Base-by-base conservation (phyloP, 2,888 invertebrate species). In the Uropetala carovei region DNA sequence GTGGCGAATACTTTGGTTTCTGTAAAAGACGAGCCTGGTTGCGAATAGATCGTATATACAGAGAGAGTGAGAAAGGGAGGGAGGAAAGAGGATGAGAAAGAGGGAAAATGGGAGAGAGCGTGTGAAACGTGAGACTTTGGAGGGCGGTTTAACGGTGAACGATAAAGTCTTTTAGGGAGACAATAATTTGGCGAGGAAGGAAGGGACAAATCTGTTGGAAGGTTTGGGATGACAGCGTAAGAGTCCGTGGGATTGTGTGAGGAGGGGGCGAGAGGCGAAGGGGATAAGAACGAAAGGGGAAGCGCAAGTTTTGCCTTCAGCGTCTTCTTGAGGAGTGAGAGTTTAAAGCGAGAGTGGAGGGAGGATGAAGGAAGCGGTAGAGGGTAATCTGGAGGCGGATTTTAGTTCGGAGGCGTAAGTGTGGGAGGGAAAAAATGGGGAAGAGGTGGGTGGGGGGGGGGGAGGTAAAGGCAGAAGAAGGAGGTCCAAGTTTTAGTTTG, bases 161-260 rank as follows among this genome's bases (percentile, higher is more conserved):
- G 89, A 89, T 89, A 89, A 89, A 89, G 89, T 89, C 89, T 89
- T 89, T 89, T 89, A 89, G 89, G 89, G 89, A 89, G 89, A 89
- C 89, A 89, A 89, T 89, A 89, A 89, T 89, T 89, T 89, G 89
- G 89, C 89, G 89, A 89, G 89, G 86, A 86, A 86, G 86, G 86
- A 86, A 86, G 86, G 89, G 89, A 89, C 89, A 89, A 89, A 89
- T 89, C 68, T 89, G 89, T 89, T 64, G 89, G 89, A 68, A 43
- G 89, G 64, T 68, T 18, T 43, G 60, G 89, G 89, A 64, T 89
- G 89, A 89, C 89, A 89, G 89, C 89, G 89, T 89, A 68, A 86
- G 86, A 89, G 89, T 89, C 43, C 86, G 89, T 64, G 30, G 60
- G 59, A 86, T 59, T 60, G 14, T 16, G 60, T 18, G 27, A n/a